Evolutionary conservation across 1,140 invertebrate genomes (phyloP), one percentile per base, ranked within the genome.

Genomic region (Epicauta chinensis): DNA sequence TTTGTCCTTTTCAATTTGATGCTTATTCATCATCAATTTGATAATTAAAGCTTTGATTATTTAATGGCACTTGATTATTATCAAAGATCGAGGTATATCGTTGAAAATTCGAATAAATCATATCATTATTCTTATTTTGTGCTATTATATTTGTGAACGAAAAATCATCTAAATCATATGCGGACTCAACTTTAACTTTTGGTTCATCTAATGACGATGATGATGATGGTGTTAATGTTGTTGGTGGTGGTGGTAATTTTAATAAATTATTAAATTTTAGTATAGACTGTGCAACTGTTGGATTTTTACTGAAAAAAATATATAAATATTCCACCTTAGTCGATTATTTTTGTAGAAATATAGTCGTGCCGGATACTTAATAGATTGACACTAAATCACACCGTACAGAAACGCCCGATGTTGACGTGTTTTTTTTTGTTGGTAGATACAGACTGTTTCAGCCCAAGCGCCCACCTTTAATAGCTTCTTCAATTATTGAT

Each of bases 51-150:
- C 45, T 47, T 37, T 29, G 36, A 23, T 47, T 46, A n/a, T 9
- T 16, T 47, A 47, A 47, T 47, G 45, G 45, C 45, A 47, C 45
- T 47, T 47, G 45, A 47, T 43, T 43, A 29, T 34, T 38, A 13
- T 38, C 15, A 11, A 29, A 14, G 13, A 37, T 15, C 30, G 36
- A 34, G 30, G 45, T 38, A 37, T n/a, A 12, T 9, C 37, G 36
- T 16, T 47, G 38, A 23, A 17, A 47, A 38, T 37, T 38, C 14
- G 36, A 23, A 35, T 38, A 38, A 6, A 23, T 16, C n/a, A 37
- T 32, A 11, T 9, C n/a, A 15, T 23, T 16, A 14, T 12, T 23
- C 17, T 5, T 32, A 34, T 15, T 47, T 37, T n/a, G 10, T 16
- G 41, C 12, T 37, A n/a, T 23, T 16, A 23, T 17, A 47, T 23